phyloP scores from a whole-genome alignment of 2,113 vertebrate species.

The Oryctolagus cuniculus region mOryCun1.1 NC_091445.1:89702501-89703000 shows the following conservation, averaged over 20 bases:
- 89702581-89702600: conserved; percentile 47
- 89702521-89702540: conserved; percentile 70
- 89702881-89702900: conserved; percentile 6
- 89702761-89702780: not conserved
- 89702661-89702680: not conserved
- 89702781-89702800: not conserved
- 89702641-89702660: not conserved
- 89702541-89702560: conserved; percentile 54
- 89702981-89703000: conserved; percentile 39
- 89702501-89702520: not conserved
- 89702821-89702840: not conserved
- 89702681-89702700: conserved; percentile 9
- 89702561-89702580: conserved; percentile 29
- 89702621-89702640: not conserved
- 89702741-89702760: not conserved
- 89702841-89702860: not conserved
- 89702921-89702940: conserved; percentile 23
- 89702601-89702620: conserved; percentile 39
- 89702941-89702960: not conserved
- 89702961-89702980: not conserved
- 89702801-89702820: not conserved
- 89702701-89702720: not conserved
- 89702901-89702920: not conserved
- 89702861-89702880: not conserved
- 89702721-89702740: not conserved